Conservation (phyloP, 2,113 vertebrate species). For the Dipodomys merriami region DNA sequence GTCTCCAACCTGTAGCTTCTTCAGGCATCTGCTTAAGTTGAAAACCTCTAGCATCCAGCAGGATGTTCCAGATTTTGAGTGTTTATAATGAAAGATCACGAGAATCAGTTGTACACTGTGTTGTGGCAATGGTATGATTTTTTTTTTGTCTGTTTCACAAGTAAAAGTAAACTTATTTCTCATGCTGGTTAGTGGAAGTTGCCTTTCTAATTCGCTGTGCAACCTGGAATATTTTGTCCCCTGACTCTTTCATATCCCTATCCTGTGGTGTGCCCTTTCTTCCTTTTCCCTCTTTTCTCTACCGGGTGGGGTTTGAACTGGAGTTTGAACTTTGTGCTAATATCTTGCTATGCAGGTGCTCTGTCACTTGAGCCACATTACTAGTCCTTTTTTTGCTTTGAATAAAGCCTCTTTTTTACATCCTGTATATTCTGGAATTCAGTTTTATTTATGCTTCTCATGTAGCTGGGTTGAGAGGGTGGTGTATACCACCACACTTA, state of each 20-base stretch:
- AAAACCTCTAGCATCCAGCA: neutral
- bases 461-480: too few relatives aligned
- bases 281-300: too few relatives aligned
- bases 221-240: neutral
- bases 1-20: slow-evolving; percentile 33
- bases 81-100: slow-evolving; percentile 22
- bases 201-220: neutral
- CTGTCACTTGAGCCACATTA: too few relatives aligned
- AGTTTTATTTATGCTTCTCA: too few relatives aligned
- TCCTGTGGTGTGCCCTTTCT: neutral
- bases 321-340: too few relatives aligned
- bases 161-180: neutral
- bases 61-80: neutral
- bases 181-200: neutral
- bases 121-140: neutral
- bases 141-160: slow-evolving; percentile 25
- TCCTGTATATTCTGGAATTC: too few relatives aligned
- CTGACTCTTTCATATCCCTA: slow-evolving; percentile 22
- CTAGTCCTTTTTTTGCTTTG: too few relatives aligned
- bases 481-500: too few relatives aligned
- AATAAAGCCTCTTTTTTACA: too few relatives aligned
- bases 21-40: slow-evolving; percentile 47
- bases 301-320: too few relatives aligned
- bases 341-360: too few relatives aligned
- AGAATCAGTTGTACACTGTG: neutral